These are phyloP conservation scores for Tetramorium bicarinatum DNA, from an alignment of 2,888 invertebrate genomes.

Conservation along the genomic window DNA sequence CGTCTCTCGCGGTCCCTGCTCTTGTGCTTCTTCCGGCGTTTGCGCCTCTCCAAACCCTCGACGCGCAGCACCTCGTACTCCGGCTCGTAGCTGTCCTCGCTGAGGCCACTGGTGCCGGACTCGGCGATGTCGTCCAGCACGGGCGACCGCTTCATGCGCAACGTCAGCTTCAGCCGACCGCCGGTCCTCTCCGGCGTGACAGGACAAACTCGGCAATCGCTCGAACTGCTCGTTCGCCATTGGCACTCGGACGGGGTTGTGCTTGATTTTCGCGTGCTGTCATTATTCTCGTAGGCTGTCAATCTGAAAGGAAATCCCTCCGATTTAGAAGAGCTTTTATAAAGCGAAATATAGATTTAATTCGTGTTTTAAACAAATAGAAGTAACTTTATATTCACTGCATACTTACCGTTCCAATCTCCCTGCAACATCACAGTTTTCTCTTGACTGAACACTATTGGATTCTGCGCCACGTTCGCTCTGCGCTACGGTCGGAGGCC, in stretches of 20 bases:
- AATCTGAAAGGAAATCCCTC: slow-evolving; percentile 68
- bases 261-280: slow-evolving; percentile 69
- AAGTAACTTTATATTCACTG: slow-evolving; percentile 18
- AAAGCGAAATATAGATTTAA: neutral
- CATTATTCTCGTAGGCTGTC: slow-evolving; percentile 70
- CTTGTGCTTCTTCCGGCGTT: slow-evolving; percentile 88
- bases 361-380: neutral
- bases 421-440: slow-evolving; percentile 72
- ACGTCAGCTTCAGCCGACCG: slow-evolving; percentile 91
- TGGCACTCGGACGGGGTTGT: slow-evolving; percentile 73
- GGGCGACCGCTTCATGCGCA: slow-evolving; percentile 95
- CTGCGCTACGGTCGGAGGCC: slow-evolving; percentile 71
- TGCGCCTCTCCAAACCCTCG: slow-evolving; percentile 90
- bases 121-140: slow-evolving; percentile 94
- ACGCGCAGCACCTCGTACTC: slow-evolving; percentile 95
- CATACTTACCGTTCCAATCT: slow-evolving; percentile 77
- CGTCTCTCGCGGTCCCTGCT: slow-evolving; percentile 89
- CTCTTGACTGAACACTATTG: slow-evolving; percentile 68
- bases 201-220: slow-evolving; percentile 83
- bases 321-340: neutral
- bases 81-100: slow-evolving; percentile 90
- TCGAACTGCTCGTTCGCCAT: slow-evolving; percentile 75
- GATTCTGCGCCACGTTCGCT: slow-evolving; percentile 58
- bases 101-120: slow-evolving; percentile 90
- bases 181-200: slow-evolving; percentile 88